Percentiles rank a stretch among this genome's conserved stretches.
phyloP scores from a whole-genome alignment of 2,888 invertebrate species.

The Thera britannica region DNA sequence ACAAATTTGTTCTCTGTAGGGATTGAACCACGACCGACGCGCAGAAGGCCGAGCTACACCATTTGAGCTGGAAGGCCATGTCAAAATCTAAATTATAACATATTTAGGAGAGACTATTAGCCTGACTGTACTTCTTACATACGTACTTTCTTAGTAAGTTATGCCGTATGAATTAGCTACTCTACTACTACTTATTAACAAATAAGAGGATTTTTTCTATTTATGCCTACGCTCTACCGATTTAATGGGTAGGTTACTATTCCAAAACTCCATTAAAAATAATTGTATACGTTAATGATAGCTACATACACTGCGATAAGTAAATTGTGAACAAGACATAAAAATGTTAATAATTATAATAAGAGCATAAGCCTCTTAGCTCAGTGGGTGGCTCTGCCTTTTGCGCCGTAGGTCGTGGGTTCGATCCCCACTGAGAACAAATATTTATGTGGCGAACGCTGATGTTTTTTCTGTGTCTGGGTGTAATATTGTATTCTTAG shows the following conservation, averaged over 20 bases:
- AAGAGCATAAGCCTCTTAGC: too few relatives aligned
- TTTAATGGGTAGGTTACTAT: slow-evolving; percentile 40
- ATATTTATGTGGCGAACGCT: too few relatives aligned
- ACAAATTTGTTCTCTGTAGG: too few relatives aligned
- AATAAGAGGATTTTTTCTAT: slow-evolving; percentile 52
- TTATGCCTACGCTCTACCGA: slow-evolving; percentile 59
- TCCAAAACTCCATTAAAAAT: slow-evolving; percentile 46
- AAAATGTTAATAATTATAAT: slow-evolving; percentile 42
- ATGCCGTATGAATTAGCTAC: slow-evolving; percentile 7
- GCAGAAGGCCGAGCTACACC: too few relatives aligned
- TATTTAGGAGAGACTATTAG: not conserved
- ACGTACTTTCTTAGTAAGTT: slow-evolving; percentile 13
- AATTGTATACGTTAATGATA: slow-evolving; percentile 42
- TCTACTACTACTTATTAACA: slow-evolving; percentile 44
- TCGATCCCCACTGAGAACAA: too few relatives aligned
- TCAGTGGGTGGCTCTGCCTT: too few relatives aligned
- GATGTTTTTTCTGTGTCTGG: too few relatives aligned
- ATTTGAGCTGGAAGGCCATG: too few relatives aligned
- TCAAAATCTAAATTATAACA: too few relatives aligned
- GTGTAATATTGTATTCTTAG: too few relatives aligned
- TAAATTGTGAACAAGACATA: slow-evolving; percentile 47
- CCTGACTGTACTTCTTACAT: slow-evolving; percentile 21
- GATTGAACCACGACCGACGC: too few relatives aligned
- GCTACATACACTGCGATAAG: slow-evolving; percentile 39
- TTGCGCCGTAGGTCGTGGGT: too few relatives aligned